These are phyloP conservation scores for Oxytorus armatus DNA, from an alignment of 2,888 invertebrate genomes.

Conservation along the genomic window DNA sequence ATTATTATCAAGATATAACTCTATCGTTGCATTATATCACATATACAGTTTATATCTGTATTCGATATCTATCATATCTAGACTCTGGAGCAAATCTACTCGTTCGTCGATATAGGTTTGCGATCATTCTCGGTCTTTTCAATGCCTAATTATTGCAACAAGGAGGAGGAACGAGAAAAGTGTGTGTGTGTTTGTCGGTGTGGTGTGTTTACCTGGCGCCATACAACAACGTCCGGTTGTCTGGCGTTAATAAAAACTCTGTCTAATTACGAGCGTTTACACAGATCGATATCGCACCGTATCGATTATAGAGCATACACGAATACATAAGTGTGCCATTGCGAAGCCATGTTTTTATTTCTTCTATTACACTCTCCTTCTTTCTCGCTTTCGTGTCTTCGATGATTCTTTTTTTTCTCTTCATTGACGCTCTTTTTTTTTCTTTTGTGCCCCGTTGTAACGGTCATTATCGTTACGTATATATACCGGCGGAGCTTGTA, in stretches of 20 bases:
- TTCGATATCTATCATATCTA: neutral
- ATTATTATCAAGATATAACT: too few relatives aligned
- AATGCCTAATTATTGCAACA: slow-evolving; percentile 66
- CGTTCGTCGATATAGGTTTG: slow-evolving; percentile 35
- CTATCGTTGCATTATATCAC: slow-evolving; percentile 17
- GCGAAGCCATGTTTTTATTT: slow-evolving; percentile 28
- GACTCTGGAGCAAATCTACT: slow-evolving; percentile 5
- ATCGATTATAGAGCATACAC: slow-evolving; percentile 60
- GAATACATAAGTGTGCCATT: slow-evolving; percentile 48
- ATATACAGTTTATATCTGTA: neutral
- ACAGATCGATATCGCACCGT: slow-evolving; percentile 69
- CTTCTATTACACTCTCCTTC: slow-evolving; percentile 17
- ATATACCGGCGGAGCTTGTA: slow-evolving; percentile 48
- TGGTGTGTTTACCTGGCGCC: slow-evolving; percentile 46
- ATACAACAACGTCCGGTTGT: slow-evolving; percentile 66
- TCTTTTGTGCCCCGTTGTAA: slow-evolving; percentile 19
- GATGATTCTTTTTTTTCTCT: slow-evolving; percentile 6
- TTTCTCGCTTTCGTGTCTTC: slow-evolving; percentile 26
- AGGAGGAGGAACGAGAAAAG: slow-evolving; percentile 11
- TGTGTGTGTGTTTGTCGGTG: neutral
- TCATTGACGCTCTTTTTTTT: slow-evolving; percentile 4
- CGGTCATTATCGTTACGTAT: slow-evolving; percentile 61
- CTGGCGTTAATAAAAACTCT: slow-evolving; percentile 55
- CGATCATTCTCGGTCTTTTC: slow-evolving; percentile 31
- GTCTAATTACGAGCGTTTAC: slow-evolving; percentile 70